These are phyloP conservation scores for Coracopsis vasa DNA, from an alignment of 2,113 vertebrate species.

Conservation along the genomic window DNA sequence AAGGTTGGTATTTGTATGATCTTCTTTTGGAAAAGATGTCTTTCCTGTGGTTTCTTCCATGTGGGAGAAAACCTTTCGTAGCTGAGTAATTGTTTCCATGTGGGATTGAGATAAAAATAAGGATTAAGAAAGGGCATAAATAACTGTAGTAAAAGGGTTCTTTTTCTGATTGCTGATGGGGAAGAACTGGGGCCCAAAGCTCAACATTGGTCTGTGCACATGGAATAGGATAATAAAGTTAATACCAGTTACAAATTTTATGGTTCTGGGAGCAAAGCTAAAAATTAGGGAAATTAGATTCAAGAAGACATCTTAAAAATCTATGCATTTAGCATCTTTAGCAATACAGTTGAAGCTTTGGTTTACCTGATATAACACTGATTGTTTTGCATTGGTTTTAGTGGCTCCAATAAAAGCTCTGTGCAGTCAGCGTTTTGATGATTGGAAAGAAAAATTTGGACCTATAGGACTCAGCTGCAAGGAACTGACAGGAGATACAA, in stretches of 20 bases:
- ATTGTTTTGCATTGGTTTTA: constrained; percentile 63
- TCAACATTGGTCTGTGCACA: neutral
- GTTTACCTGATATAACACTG: neutral
- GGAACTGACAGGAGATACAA: constrained; percentile 95
- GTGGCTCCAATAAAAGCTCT: constrained; percentile 98
- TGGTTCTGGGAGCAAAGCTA: neutral
- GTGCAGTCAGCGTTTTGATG: constrained; percentile 92
- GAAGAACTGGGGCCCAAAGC: neutral
- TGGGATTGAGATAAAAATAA: neutral
- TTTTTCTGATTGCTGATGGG: neutral
- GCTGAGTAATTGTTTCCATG: neutral
- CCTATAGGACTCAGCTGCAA: constrained; percentile 92
- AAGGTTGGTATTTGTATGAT: neutral
- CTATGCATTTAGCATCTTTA: neutral
- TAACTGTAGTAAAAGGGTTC: neutral
- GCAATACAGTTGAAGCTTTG: neutral
- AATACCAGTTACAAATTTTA: neutral
- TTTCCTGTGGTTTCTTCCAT: neutral
- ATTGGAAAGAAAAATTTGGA: constrained; percentile 95
- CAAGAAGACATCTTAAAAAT: neutral
- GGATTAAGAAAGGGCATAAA: neutral
- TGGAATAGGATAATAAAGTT: neutral
- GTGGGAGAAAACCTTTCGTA: neutral
- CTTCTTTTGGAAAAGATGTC: neutral
- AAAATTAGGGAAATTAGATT: neutral